phyloP scores from a whole-genome alignment of 2,113 vertebrate species.

The Felis chaus region DNA sequence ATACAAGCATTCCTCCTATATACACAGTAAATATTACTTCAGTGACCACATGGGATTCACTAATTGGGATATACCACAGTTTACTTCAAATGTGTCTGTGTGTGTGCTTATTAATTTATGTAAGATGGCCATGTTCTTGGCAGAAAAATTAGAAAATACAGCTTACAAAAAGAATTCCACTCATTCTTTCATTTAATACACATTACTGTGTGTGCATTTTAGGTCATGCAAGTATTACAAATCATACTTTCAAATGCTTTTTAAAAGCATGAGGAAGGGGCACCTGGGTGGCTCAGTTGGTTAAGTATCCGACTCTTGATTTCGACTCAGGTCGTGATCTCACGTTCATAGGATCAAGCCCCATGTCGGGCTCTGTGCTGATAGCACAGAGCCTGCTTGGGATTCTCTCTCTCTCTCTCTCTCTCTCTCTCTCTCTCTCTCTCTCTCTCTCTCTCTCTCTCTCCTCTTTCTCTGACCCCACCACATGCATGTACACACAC shows the following conservation, averaged over 20 bases:
- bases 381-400: no score
- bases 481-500: no score
- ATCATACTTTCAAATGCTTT: slow-evolving; percentile 16
- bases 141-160: slow-evolving; percentile 25
- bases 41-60: not conserved
- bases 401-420: no score
- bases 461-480: no score
- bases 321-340: no score
- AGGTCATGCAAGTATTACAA: not conserved
- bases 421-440: no score
- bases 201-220: not conserved
- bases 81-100: not conserved
- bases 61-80: not conserved
- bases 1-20: not conserved
- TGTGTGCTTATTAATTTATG: not conserved
- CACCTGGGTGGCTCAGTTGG: no score
- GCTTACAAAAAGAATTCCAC: slow-evolving; percentile 15
- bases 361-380: no score
- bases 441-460: no score
- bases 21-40: not conserved
- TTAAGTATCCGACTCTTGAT: no score
- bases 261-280: slow-evolving; percentile 1
- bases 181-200: slow-evolving; percentile 29
- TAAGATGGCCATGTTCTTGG: not conserved
- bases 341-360: no score